Evolutionary conservation across 2,888 invertebrate species (phyloP), one percentile per base, ranked within the genome.

Genomic region (Drosophila colorata): DNA sequence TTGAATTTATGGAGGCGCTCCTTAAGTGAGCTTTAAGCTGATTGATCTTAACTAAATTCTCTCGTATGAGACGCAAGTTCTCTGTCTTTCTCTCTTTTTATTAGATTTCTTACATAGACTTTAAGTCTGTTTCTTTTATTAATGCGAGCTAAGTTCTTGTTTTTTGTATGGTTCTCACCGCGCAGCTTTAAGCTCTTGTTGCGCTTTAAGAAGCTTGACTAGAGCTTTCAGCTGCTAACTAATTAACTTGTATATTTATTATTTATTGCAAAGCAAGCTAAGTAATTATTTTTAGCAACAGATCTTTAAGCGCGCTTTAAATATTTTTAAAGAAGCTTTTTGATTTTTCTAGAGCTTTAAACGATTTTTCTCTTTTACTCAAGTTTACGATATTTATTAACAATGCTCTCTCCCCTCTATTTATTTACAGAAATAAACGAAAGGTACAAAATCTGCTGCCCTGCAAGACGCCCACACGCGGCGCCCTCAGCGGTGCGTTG

Each of bases 361-460:
- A n/a, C n/a, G n/a, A n/a, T n/a, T n/a, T n/a, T n/a, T 3, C 3
- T 8, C 11, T 31, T 33, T 11, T 31, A 13, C 8, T 13, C 13
- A 33, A 11, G 31, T 38, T 9, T 16, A 38, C 9, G 13, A 5
- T 11, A 40, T 7, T 31, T 48, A 60, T 44, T 77, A 75, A 49
- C 23, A 6, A 13, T 18, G 20, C 1, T 28, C 28, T 35, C 5
- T 41, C 11, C 5, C 38, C 11, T 52, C 5, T 53, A 11, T 33
- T 16, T 48, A 37, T 91, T 94, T 94, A 59, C 95, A 97, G 97
- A 92, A 96, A 96, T 92, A 96, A 96, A 92, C 94, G 96, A 92
- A 96, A 96, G 95, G 96, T 96, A 90, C 96, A 96, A 91, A 96
- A 96, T 90, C 94, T 97, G 71, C 93, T 96, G 88, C 96, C 96